phyloP scores from a whole-genome alignment of 2,113 vertebrate species.

The Carettochelys insculpta region DNA sequence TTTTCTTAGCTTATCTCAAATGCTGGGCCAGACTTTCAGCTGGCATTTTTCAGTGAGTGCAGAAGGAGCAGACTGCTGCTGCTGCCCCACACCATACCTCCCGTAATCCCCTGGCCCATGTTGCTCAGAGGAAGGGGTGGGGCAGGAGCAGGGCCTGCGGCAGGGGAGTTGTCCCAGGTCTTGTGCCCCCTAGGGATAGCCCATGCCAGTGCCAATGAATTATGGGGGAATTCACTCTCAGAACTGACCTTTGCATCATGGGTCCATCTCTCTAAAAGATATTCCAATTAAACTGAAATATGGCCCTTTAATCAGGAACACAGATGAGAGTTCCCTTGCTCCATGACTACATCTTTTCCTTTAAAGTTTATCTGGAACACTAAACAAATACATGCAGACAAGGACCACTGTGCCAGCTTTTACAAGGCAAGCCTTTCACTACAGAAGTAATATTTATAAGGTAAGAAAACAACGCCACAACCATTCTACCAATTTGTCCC shows the following conservation, averaged over 20 bases:
- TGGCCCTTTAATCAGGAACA: not conserved
- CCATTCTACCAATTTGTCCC: not conserved
- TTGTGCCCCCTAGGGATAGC: too few species aligned
- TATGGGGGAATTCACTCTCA: not conserved
- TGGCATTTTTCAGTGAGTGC: too few species aligned
- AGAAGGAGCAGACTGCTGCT: too few species aligned
- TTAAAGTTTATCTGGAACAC: not conserved
- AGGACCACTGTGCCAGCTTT: not conserved
- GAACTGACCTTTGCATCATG: not conserved
- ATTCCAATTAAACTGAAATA: not conserved
- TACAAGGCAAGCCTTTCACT: not conserved
- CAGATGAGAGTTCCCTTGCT: not conserved
- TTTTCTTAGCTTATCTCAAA: not conserved
- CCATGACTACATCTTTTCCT: not conserved
- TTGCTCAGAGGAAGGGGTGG: too few species aligned
- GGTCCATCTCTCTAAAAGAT: not conserved
- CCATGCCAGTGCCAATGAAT: not conserved
- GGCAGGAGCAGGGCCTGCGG: too few species aligned
- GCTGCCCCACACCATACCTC: too few species aligned
- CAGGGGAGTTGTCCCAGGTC: too few species aligned
- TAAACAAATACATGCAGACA: not conserved
- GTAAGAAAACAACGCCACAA: not conserved
- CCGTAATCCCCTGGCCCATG: too few species aligned
- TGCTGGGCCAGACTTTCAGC: not conserved
- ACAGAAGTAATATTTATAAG: not conserved